Conservation (phyloP, 2,113 vertebrate genomes). For the Leptobrachium ailaonicum region DNA sequence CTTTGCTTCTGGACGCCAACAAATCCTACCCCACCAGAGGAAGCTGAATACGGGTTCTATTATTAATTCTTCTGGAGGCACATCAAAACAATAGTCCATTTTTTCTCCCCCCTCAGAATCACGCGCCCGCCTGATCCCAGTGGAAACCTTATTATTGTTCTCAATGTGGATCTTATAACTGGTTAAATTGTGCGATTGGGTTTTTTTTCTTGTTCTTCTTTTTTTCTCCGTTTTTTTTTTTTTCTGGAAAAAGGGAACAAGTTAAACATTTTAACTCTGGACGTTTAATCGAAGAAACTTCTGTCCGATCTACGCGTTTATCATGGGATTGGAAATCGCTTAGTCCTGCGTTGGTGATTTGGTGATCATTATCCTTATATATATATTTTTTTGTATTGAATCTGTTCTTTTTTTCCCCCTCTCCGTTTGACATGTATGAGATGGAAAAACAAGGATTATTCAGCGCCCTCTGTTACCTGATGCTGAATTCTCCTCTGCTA, state of each 20-base stretch:
- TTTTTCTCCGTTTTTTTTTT: neutral
- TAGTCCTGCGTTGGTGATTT: slow-evolving; percentile 46
- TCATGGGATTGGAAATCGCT: slow-evolving; percentile 65
- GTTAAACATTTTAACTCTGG: slow-evolving; percentile 15
- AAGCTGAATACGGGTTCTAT: slow-evolving; percentile 54
- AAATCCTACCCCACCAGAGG: slow-evolving; percentile 55
- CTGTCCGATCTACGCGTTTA: slow-evolving; percentile 44
- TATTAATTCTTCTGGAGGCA: slow-evolving; percentile 40
- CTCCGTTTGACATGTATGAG: slow-evolving; percentile 70
- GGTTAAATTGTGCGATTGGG: slow-evolving; percentile 50
- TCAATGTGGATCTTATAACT: slow-evolving; percentile 59
- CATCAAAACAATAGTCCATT: slow-evolving; percentile 48
- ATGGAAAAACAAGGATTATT: slow-evolving; percentile 80
- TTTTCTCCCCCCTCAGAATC: slow-evolving; percentile 36
- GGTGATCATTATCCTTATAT: slow-evolving; percentile 15
- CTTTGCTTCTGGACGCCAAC: slow-evolving; percentile 53
- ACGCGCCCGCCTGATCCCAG: slow-evolving; percentile 7
- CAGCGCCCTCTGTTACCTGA: slow-evolving; percentile 79
- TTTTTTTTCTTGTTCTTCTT: neutral
- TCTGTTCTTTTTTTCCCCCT: slow-evolving; percentile 55
- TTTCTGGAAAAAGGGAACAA: slow-evolving; percentile 10
- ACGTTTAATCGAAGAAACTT: slow-evolving; percentile 19
- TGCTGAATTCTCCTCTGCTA: slow-evolving; percentile 75
- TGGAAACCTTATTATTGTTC: neutral
- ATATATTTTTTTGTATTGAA: slow-evolving; percentile 51